Evolutionary conservation across 1,140 invertebrate species (phyloP).

Genomic region (Metaphire vulgaris): DNA sequence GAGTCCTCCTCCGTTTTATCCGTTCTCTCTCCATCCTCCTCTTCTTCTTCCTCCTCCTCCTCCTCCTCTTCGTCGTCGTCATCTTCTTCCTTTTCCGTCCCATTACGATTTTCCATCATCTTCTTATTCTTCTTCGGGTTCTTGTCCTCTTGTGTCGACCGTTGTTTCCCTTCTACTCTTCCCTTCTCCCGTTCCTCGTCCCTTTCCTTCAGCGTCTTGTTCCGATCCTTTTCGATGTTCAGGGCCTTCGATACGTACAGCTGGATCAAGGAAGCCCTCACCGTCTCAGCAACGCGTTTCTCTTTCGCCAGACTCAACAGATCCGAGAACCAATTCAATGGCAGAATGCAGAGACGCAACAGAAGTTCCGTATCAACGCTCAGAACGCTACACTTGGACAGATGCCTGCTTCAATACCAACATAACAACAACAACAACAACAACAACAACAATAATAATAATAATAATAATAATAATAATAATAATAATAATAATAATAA

Average conservation of each 20-base stretch:
- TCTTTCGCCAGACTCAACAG: neutral
- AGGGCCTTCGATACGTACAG: neutral
- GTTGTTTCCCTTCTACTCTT: neutral
- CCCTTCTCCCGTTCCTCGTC: neutral
- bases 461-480: no score
- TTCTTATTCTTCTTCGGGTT: neutral
- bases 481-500: no score
- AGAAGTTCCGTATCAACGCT: neutral
- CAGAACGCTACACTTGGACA: no score
- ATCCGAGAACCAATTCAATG: neutral
- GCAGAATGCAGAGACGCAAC: neutral
- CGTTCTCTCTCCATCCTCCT: slow-evolving; percentile 31
- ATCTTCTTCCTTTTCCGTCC: neutral
- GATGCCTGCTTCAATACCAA: no score
- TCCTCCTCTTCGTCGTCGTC: slow-evolving; percentile 7
- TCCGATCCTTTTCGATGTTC: slow-evolving; percentile 37
- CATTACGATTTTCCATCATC: slow-evolving; percentile 24
- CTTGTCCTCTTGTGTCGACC: neutral
- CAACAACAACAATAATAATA: no score
- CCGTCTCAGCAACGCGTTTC: neutral
- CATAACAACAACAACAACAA: no score
- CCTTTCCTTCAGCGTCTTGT: neutral
- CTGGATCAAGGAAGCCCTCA: neutral
- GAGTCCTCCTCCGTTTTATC: slow-evolving; percentile 11
- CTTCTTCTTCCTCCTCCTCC: neutral